Evolutionary conservation across 2,888 invertebrate species (phyloP), one percentile per base, ranked within the genome.

Genomic region (Catonia carolina): DNA sequence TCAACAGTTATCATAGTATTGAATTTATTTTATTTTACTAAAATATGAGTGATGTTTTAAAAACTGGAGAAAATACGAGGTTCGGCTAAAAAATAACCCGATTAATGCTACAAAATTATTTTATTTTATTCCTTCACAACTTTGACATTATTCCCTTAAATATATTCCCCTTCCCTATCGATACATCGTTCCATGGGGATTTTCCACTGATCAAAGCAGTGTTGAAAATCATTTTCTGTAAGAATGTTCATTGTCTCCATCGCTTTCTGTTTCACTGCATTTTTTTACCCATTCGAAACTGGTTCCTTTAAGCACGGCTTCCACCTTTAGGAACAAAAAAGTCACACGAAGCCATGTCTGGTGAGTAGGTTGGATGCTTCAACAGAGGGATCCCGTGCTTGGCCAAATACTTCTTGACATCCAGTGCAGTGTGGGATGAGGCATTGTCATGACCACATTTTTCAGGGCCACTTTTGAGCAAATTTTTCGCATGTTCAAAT

Each of bases 321-420:
- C 20, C 18, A 45, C 45, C 14, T 45, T 45, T 1, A 6, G 45
- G 45, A 45, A 45, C 18, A 45, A 18, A 45, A 45, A 45, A 14
- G 22, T 45, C 22, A 10, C 45, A 45, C 5, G 45, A 22, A 7
- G 45, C 51, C 20, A 51, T 20, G 35, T 64, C 65, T 17, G 64
- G 64, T 14, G 61, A 66, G 49, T 65, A 65, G 8, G 62, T 61
- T 14, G 65, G 62, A 39, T 63, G 64, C 8, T 61, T 59, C 15
- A 67, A 41, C 41, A 60, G 53, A 22, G 62, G 48, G 17, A 41
- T 41, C 2, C 7, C 17, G 7, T 41, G 7, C 17, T 41, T 41
- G 7, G 41, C 41, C 7, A 41, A 15, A 41, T 15, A 15, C 53
- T 55, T 53, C 12, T 59, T 56, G 3, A 65, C 62, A 53, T 54